These are phyloP conservation scores for Sebastes hubbsi DNA, from an alignment of 2,797 vertebrate species.

Conservation along the genomic window DNA sequence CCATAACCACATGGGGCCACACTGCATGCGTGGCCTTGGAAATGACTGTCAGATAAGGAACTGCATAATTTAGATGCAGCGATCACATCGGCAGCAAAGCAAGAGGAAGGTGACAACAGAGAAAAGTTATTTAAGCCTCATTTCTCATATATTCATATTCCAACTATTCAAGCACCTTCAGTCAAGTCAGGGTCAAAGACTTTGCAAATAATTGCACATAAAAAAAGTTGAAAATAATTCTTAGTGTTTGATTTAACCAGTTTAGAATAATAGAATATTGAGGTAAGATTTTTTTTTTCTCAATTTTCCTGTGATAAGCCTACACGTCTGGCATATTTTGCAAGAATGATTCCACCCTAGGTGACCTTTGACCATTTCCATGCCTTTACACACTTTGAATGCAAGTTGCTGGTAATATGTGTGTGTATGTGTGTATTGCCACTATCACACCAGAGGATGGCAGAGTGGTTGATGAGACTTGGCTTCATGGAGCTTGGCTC, in stretches of 20 bases:
- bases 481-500: slow-evolving; percentile 58
- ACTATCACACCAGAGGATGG: slow-evolving; percentile 80
- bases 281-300: background rate
- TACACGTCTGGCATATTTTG: background rate
- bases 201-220: background rate
- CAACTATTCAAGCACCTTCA: background rate
- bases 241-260: background rate
- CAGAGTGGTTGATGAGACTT: slow-evolving; percentile 79
- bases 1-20: slow-evolving; percentile 68
- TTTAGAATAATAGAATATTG: background rate
- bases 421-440: slow-evolving; percentile 74
- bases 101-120: slow-evolving; percentile 10
- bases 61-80: slow-evolving; percentile 67
- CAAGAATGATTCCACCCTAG: background rate
- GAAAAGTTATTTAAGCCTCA: background rate
- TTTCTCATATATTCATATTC: background rate
- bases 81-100: slow-evolving; percentile 34
- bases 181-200: background rate
- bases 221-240: background rate
- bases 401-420: slow-evolving; percentile 3
- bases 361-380: background rate
- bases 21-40: slow-evolving; percentile 67
- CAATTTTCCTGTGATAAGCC: background rate
- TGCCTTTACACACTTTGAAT: background rate
- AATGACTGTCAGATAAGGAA: slow-evolving; percentile 74